These are phyloP conservation scores for Diadromus collaris DNA, from an alignment of 2,888 invertebrate species.

Conservation along the genomic window DNA sequence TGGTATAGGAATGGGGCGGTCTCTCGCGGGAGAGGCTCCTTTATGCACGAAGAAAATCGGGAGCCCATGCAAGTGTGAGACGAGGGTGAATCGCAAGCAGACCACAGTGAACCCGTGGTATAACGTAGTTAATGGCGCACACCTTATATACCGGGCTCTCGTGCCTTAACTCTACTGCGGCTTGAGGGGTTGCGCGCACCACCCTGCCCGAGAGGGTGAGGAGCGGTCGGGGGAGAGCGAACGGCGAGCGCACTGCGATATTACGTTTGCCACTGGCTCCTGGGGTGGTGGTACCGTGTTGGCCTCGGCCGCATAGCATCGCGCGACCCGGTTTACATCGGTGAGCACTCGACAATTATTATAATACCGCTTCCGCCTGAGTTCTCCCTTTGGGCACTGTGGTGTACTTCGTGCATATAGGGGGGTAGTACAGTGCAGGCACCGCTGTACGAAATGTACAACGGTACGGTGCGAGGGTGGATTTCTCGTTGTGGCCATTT, in stretches of 20 bases:
- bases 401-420: constrained; percentile 30
- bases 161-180: constrained; percentile 37
- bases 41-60: constrained; percentile 59
- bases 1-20: neutral
- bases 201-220: constrained; percentile 2
- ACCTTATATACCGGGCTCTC: constrained; percentile 36
- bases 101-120: constrained; percentile 34
- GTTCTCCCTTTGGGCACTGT: constrained; percentile 59
- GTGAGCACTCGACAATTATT: constrained; percentile 66
- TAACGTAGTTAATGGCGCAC: constrained; percentile 48
- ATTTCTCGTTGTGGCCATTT: constrained; percentile 56
- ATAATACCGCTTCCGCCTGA: constrained; percentile 64
- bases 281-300: constrained; percentile 37
- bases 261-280: constrained; percentile 52
- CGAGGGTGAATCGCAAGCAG: constrained; percentile 36
- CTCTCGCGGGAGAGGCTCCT: neutral
- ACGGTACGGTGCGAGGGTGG: constrained; percentile 39
- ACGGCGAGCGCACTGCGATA: constrained; percentile 51
- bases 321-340: constrained; percentile 62
- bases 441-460: constrained; percentile 19
- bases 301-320: constrained; percentile 41
- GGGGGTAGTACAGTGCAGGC: neutral
- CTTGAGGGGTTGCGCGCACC: constrained; percentile 25
- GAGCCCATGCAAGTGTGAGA: neutral
- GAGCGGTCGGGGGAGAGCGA: constrained; percentile 17